Evolutionary conservation across 2,888 invertebrate genomes (phyloP).

Genomic region (Stictocephala bisonia): DNA sequence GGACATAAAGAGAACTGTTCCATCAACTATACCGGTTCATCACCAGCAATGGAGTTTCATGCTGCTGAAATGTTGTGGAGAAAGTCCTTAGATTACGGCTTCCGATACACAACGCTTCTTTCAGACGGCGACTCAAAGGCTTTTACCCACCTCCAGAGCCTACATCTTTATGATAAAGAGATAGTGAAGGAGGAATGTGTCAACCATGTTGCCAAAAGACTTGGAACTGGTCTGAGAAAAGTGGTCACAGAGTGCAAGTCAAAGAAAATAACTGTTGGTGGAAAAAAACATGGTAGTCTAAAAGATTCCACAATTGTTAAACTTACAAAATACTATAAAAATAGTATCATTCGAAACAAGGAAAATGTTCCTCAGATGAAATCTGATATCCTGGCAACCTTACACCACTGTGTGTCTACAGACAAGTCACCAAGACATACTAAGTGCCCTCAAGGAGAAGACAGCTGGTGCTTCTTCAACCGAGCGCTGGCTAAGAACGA

Average conservation of each 20-base stretch:
- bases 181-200: constrained; percentile 47
- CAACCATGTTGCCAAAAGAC: constrained; percentile 45
- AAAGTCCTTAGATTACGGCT: constrained; percentile 1
- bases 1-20: constrained; percentile 3
- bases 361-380: constrained; percentile 51
- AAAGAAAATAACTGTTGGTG: constrained; percentile 40
- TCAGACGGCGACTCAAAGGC: constrained; percentile 45
- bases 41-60: constrained; percentile 28
- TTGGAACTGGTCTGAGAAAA: constrained; percentile 37
- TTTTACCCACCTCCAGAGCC: constrained; percentile 18
- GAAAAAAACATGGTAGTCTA: constrained; percentile 25
- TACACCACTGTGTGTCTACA: constrained; percentile 56
- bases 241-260: constrained; percentile 16
- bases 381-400: constrained; percentile 54
- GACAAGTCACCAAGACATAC: constrained; percentile 56
- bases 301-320: constrained; percentile 38
- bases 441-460: constrained; percentile 50
- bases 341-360: constrained; percentile 51
- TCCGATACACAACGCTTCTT: constrained; percentile 43
- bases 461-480: constrained; percentile 55
- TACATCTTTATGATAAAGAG: not conserved
- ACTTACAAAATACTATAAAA: constrained; percentile 50
- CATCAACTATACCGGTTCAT: no score
- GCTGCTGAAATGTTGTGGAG: constrained; percentile 40
- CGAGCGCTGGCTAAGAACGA: constrained; percentile 45